Evolutionary conservation across 2,113 vertebrate genomes (phyloP), one percentile per base, ranked within the genome.

Genomic region (Hippocampus zosterae): DNA sequence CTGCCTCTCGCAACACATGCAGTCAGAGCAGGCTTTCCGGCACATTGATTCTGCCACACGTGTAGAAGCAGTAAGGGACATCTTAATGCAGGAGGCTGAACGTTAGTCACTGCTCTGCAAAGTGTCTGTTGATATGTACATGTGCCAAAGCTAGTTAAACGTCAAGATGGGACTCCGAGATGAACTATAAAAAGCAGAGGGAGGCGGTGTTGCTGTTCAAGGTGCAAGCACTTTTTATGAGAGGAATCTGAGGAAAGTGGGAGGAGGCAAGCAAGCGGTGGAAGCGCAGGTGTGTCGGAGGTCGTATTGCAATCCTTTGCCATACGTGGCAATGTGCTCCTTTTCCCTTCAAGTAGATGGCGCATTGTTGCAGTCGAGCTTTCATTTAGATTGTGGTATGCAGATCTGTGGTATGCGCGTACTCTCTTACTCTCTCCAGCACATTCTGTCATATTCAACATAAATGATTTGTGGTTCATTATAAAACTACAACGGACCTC

Each of bases 21-120:
- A 83, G 81, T 79, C 81, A 72, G 84, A 80, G 60, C 76, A 48
- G 74, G 79, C 86, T 87, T 91, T 91, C 88, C 90, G 86, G 87
- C 85, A 91, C 90, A 92, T 92, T 91, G 89, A 86, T 74, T 73
- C 76, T 84, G 84, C 75, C 85, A 88, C 79, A 81, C 89, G 88
- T 65, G 76, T 85, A 85, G 89, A 85, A 85, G 88, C 86, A 86
- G 86, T 83, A 87, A 88, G 87, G 80, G 82, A 79, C 71, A 81
- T 81, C 88, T 88, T 91, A 90, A 90, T 90, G 88, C 90, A 91
- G 81, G 82, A 89, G 89, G 90, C 92, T 91, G 88, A 91, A 46
- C 82, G 88, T 88, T 92, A 91, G 91, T 91, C 90, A 92, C 90
- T 89, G 88, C 82, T 91, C 87, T 85, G 71, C 84, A 82, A 89